Conservation (phyloP, 2,113 vertebrate species). For the Zosterops japonicus region DNA sequence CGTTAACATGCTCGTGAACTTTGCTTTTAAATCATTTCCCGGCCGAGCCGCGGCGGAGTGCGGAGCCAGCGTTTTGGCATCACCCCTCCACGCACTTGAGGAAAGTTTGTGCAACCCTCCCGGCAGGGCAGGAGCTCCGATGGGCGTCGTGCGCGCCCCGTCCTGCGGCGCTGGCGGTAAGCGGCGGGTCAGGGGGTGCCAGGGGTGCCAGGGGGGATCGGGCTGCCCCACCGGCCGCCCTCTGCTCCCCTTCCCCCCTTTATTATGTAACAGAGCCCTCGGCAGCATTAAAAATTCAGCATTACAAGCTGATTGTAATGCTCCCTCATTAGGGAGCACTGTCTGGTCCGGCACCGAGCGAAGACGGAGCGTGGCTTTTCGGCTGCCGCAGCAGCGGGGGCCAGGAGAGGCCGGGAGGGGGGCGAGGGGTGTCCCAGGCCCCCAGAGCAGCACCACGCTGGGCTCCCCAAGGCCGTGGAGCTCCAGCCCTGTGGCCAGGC, state of each 20-base stretch:
- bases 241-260: slow-evolving; percentile 64
- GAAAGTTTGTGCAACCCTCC: slow-evolving; percentile 37
- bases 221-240: not conserved
- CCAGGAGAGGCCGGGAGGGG: not conserved
- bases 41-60: slow-evolving; percentile 4
- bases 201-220: not conserved
- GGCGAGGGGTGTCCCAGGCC: not conserved
- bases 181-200: not conserved
- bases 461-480: accelerated
- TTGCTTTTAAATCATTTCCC: slow-evolving; percentile 64
- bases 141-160: not conserved
- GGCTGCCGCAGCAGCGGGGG: slow-evolving; percentile 53
- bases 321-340: slow-evolving; percentile 78
- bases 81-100: slow-evolving; percentile 21
- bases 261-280: slow-evolving; percentile 84
- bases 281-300: slow-evolving; percentile 80
- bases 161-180: slow-evolving; percentile 21
- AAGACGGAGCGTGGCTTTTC: slow-evolving; percentile 61
- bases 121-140: slow-evolving; percentile 54
- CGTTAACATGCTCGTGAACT: slow-evolving; percentile 39
- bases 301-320: slow-evolving; percentile 82
- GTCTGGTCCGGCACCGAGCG: slow-evolving; percentile 74
- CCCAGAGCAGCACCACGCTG: accelerated
- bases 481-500: not conserved
- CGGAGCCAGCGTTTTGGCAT: slow-evolving; percentile 18